These are phyloP conservation scores for Temnothorax rugatulus DNA, from an alignment of 2,888 invertebrate species.

Conservation along the genomic window DNA sequence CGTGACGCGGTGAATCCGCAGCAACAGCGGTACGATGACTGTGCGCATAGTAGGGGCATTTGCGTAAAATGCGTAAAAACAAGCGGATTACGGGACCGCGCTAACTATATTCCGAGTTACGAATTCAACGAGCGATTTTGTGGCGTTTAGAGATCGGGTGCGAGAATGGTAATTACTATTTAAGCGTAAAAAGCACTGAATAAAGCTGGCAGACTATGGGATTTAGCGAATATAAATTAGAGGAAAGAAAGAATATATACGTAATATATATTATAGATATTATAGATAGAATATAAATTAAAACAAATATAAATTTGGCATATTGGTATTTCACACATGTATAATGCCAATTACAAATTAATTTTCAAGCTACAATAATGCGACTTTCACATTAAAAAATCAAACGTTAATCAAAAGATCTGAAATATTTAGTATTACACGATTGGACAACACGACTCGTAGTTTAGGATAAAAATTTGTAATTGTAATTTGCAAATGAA, in stretches of 20 bases:
- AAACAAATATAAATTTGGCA: not conserved
- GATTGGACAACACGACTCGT: not conserved
- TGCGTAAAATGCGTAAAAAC: constrained; percentile 35
- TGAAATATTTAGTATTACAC: not conserved
- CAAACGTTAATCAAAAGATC: too few relatives aligned
- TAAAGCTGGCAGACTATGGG: not conserved
- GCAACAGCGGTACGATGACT: constrained; percentile 11
- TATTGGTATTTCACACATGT: not conserved
- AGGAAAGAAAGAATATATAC: not conserved
- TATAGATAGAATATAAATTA: constrained; percentile 2
- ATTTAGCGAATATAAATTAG: not conserved
- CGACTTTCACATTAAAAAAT: not conserved
- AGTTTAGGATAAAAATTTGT: not conserved
- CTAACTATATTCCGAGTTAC: constrained; percentile 23
- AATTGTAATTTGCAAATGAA: not conserved
- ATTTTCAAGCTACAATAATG: not conserved
- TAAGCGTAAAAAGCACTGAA: not conserved
- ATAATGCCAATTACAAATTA: not conserved
- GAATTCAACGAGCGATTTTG: constrained; percentile 41
- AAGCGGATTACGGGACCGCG: not conserved
- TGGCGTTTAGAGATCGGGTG: constrained; percentile 12
- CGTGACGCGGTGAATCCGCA: constrained; percentile 22
- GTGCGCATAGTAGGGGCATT: constrained; percentile 7
- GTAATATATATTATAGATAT: too few relatives aligned
- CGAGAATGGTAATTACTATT: constrained; percentile 30